A percentile compares a stretch with the other conserved stretches of the same genome.
Evolutionary conservation across 2,113 vertebrate species (phyloP).

Genomic region (Xenopus tropicalis): DNA sequence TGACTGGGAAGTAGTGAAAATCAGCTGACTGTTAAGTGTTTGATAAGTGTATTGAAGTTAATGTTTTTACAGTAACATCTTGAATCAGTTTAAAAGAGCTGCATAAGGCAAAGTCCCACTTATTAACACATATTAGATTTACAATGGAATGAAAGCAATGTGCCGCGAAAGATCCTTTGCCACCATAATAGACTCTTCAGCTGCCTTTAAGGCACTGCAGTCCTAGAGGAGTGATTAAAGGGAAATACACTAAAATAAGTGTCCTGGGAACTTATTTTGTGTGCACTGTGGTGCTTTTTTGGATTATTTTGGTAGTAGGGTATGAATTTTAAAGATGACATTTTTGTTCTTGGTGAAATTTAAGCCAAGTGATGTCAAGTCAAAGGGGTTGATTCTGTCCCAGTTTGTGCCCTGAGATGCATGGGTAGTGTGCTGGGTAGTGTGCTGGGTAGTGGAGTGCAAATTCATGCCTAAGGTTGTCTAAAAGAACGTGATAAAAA

Average conservation of each 20-base stretch:
- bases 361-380: too few relatives aligned
- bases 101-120: conserved; percentile 38
- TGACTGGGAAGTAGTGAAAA: conserved; percentile 28
- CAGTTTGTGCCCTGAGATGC: too few relatives aligned
- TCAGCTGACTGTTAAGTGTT: conserved; percentile 36
- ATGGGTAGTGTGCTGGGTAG: too few relatives aligned
- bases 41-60: background rate
- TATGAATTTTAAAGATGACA: too few relatives aligned
- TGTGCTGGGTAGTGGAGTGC: too few relatives aligned
- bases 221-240: background rate
- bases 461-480: too few relatives aligned
- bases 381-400: too few relatives aligned
- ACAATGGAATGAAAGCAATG: conserved; percentile 22
- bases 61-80: background rate
- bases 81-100: conserved; percentile 17
- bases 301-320: too few relatives aligned
- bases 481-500: too few relatives aligned
- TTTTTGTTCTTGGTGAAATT: too few relatives aligned
- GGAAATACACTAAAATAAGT: background rate
- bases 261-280: too few relatives aligned
- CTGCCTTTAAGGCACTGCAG: conserved; percentile 28
- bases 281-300: too few relatives aligned
- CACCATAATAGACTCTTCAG: background rate
- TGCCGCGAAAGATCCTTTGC: conserved; percentile 7
- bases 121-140: conserved; percentile 35